Base-by-base conservation (phyloP, 2,888 invertebrate genomes). In the Lottia scabra region DNA sequence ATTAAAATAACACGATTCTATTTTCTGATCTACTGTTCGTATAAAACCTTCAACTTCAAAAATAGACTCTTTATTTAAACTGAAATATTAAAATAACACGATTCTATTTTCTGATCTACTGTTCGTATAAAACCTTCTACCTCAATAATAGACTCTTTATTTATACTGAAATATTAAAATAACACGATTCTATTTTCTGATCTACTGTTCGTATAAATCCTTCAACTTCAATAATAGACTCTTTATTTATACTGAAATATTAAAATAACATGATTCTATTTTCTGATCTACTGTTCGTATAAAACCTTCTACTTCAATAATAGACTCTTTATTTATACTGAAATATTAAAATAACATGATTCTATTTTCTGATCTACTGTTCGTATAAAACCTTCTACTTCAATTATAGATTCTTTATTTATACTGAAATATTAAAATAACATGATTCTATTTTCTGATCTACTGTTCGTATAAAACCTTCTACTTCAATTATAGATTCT, bases 61-160 rank as follows among this genome's bases (percentile, higher is more conserved):
- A 76, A 99, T 96, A 0, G 98, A 98, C 88, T 99, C 99, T 88
- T 97, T 97, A 10, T 95, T 93, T 80, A 99, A 94, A 84, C 96
- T 96, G 89, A 15, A 80, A 38, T 38, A 38, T 38, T 30, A 6
- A 6, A 30, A 10, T n/a, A n/a, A n/a, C n/a, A n/a, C n/a, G n/a
- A n/a, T n/a, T n/a, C n/a, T n/a, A n/a, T n/a, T 81, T 92, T 92
- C 62, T 93, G 92, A 0, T 92, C 91, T 0, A 95, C 96, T 73
- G 92, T 91, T 30, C 93, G 93, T 0, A 98, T 94, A 65, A 92
- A 91, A 0, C 96, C 98, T 86, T 94, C 92, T 0, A 99, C 92
- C 90, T 99, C 99, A 38, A 99, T 91, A 76, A 99, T 96, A 0
- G 98, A 98, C 88, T 99, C 99, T 88, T 97, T 97, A 10, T 95